Base-by-base conservation (phyloP, 1,140 invertebrate genomes). In the Phthorimaea operculella region DNA sequence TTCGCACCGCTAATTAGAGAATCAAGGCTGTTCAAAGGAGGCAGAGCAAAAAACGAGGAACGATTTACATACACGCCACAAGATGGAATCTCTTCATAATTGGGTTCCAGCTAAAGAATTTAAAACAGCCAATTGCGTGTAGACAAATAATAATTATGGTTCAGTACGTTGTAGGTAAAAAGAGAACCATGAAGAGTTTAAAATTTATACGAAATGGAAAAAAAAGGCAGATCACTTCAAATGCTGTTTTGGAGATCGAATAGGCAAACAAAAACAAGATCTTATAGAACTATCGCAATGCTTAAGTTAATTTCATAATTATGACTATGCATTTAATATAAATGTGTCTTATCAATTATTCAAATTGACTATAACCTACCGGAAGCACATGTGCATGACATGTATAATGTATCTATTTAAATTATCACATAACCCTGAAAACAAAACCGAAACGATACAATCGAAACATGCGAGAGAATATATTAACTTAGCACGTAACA, bases 61-160 rank as follows among this genome's bases (percentile, higher is more conserved):
- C 52, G 57, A 74, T 76, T 74, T 70, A 63, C 73, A 81, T 73
- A 72, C 74, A 76, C 72, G 52, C 74, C 48, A 47, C 33, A 51
- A 63, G 70, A 73, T 74, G 65, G 54, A 57, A 76, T 76, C 71
- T 69, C 61, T 61, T 72, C 69, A 72, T 72, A 74, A 76, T 74
- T 70, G 66, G 66, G 62, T 65, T 57, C 48, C 52, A 59, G 60
- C 60, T 57, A 62, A 63, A 58, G 53, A 57, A 42, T 34, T 50
- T 50, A 14, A 50, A 50, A 50, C 4, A 47, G 45, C 17, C 11
- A 47, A 47, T n/a, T 47, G 45, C 45, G n/a, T 15, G 16, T 47
- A 14, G 36, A 10, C n/a, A 39, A 10, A n/a, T 39, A 39, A 39
- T 39, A 1, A 39, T 39, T 39, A 39, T n/a, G 36, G 45, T 16